Evolutionary conservation across 1,140 invertebrate species (phyloP).

Genomic region (Maniola jurtina): DNA sequence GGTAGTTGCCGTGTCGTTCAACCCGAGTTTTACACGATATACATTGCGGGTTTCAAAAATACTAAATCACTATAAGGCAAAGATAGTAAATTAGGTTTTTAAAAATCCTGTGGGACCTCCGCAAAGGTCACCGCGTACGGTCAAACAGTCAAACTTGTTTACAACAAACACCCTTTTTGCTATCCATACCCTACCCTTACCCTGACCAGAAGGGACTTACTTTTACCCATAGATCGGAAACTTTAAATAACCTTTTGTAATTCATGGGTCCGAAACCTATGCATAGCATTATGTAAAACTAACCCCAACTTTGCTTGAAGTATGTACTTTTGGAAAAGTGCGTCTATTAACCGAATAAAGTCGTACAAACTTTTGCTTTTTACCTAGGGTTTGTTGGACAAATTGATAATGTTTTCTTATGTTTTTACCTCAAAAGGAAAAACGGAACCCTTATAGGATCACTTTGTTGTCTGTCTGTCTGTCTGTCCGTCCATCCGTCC

Average conservation of each 20-base stretch:
- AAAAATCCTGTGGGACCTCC: no score
- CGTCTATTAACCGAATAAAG: background rate
- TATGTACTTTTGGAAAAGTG: background rate
- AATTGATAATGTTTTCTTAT: no score
- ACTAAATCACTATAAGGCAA: no score
- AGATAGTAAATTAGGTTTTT: no score
- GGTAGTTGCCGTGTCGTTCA: no score
- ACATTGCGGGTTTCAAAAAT: no score
- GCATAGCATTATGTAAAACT: slow-evolving; percentile 4
- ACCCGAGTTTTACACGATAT: no score
- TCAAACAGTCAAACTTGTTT: slow-evolving; percentile 1
- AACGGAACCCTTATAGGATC: no score
- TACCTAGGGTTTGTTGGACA: background rate
- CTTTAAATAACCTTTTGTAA: background rate
- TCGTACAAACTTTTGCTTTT: background rate
- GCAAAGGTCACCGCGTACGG: background rate
- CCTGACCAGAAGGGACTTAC: background rate
- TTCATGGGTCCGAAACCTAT: slow-evolving; percentile 6
- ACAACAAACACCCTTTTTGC: slow-evolving; percentile 4
- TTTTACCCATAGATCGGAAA: background rate
- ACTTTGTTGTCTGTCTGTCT: no score
- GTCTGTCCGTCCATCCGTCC: no score
- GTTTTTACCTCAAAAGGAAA: no score
- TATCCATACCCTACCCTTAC: background rate
- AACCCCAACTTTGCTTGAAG: background rate